phyloP scores from a whole-genome alignment of 1,140 invertebrate genomes.

The Limonius californicus region DNA sequence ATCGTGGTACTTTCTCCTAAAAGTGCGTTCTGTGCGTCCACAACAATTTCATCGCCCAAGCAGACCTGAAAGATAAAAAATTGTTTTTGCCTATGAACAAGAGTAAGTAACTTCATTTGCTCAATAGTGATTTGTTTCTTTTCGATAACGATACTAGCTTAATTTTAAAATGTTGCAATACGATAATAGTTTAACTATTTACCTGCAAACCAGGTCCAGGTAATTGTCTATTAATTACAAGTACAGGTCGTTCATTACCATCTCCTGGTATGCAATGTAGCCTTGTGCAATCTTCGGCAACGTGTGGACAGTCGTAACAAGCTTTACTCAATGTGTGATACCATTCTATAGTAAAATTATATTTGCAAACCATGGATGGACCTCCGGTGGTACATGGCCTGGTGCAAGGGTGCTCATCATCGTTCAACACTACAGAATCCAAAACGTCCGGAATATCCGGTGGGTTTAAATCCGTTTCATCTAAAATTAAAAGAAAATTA shows the following conservation, averaged over 20 bases:
- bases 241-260: slow-evolving; percentile 67
- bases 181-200: too few relatives aligned
- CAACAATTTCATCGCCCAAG: slow-evolving; percentile 49
- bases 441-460: slow-evolving; percentile 13
- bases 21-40: slow-evolving; percentile 80
- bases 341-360: slow-evolving; percentile 69
- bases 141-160: background rate
- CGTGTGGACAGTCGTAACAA: slow-evolving; percentile 78
- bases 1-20: slow-evolving; percentile 76
- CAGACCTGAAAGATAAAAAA: slow-evolving; percentile 36
- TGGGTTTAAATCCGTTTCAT: too few relatives aligned
- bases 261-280: slow-evolving; percentile 80
- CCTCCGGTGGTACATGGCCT: slow-evolving; percentile 53
- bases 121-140: background rate
- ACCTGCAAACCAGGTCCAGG: slow-evolving; percentile 84
- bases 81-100: background rate
- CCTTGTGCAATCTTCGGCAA: slow-evolving; percentile 69
- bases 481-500: too few relatives aligned
- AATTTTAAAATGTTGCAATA: too few relatives aligned
- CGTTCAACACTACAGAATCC: slow-evolving; percentile 33
- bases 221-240: slow-evolving; percentile 79
- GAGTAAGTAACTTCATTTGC: background rate
- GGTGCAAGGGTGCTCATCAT: slow-evolving; percentile 50
- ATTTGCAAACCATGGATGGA: slow-evolving; percentile 63
- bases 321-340: slow-evolving; percentile 84